Evolutionary conservation across 2,113 vertebrate species (phyloP), one percentile per base, ranked within the genome.

Genomic region (Corynorhinus townsendii): DNA sequence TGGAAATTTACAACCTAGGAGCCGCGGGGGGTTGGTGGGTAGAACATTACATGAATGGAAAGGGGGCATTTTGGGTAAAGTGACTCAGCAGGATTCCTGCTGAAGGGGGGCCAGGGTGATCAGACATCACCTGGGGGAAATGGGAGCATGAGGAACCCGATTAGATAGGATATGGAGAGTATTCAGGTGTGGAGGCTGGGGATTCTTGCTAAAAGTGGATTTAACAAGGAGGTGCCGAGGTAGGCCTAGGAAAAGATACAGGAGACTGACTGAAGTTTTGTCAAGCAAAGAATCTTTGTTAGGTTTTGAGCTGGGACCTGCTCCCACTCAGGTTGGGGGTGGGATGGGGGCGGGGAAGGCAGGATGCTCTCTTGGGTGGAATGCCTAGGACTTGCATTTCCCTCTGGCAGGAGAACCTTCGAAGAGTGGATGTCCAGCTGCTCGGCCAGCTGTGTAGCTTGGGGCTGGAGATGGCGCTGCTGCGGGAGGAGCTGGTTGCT

Each of bases 381-480:
- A 35, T 30, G 4, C 11, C 35, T 15, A 28, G 5, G 26, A 72
- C 75, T 26, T 16, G 35, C n/a, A 26, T 20, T 87, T 84, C 56
- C 26, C 76, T 40, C 66, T 0, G 14, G 8, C 81, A 98, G 98
- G 69, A 69, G 35, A 85, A 75, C 47, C 87, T 98, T 28, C 97
- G 96, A 20, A 17, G 30, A 40, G 8, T 59, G 40, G 97, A 97
- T 45, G 3, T 93, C 47, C 93, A 47, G 14, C 94, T 98, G 35
- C 92, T 98, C 43, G 84, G 35, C 64, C 97, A 95, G 69, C 96
- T 98, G 77, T 97, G 95, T 68, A 33, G 68, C 54, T 81, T 97
- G 38, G 97, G 97, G 3, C 82, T 97, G 79, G 93, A 98, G 93
- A 96, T 98, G 69, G 92, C 84, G 14, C 47, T 47, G 0, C 94